A percentile compares a stretch with the other conserved stretches of the same genome.
Conservation (phyloP, 2,797 vertebrate genomes). For the Tapera naevia region DNA sequence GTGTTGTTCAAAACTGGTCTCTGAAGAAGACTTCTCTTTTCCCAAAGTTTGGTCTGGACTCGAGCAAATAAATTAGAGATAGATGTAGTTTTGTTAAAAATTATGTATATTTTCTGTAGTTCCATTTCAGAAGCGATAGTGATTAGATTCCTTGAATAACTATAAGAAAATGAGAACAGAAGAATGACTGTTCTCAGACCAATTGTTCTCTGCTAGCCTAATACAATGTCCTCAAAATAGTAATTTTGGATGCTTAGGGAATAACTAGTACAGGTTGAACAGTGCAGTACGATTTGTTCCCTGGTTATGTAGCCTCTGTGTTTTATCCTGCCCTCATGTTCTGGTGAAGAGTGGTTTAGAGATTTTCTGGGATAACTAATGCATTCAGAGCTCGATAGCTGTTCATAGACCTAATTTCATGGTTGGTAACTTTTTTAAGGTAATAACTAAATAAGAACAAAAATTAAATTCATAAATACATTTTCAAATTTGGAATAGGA, state of each 20-base stretch:
- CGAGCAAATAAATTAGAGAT: background rate
- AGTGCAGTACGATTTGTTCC: background rate
- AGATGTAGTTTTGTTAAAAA: background rate
- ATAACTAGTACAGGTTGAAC: background rate
- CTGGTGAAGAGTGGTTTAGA: background rate
- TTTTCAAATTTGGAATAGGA: background rate
- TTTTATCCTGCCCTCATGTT: background rate
- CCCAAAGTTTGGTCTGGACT: background rate
- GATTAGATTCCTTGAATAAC: background rate
- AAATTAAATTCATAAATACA: background rate
- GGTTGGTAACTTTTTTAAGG: background rate
- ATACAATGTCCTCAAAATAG: background rate
- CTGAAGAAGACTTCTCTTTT: background rate
- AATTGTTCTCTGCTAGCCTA: background rate
- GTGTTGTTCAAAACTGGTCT: background rate
- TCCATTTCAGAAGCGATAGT: background rate
- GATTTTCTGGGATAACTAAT: background rate
- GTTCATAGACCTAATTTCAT: background rate
- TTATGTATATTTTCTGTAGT: background rate
- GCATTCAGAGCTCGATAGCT: background rate
- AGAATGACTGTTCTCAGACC: background rate
- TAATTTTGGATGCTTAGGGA: background rate
- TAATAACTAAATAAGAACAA: background rate
- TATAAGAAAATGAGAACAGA: background rate
- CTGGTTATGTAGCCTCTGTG: background rate